Percentiles rank a stretch among this genome's conserved stretches.
Conservation (phyloP, 2,113 vertebrate species). For the Todiramphus saurophagus region DNA sequence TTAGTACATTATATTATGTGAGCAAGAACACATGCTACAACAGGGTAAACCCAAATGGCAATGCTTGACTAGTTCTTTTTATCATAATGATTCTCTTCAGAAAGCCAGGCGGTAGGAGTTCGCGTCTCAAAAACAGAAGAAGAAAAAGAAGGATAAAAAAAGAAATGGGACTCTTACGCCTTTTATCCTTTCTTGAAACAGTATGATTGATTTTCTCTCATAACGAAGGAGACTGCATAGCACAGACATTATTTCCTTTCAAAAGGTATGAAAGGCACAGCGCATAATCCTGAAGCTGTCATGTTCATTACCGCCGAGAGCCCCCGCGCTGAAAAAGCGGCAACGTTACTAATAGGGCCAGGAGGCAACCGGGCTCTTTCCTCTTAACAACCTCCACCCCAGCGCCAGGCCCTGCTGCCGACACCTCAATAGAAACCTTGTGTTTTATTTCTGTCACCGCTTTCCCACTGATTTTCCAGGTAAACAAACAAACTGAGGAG, state of each 20-base stretch:
- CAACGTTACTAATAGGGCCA: slow-evolving; percentile 41
- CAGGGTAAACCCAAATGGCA: slow-evolving; percentile 64
- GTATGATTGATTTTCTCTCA: slow-evolving; percentile 70
- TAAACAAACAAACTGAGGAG: slow-evolving; percentile 41
- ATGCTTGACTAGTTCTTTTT: slow-evolving; percentile 67
- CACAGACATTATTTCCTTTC: slow-evolving; percentile 69
- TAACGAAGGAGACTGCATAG: slow-evolving; percentile 64
- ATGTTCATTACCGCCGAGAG: slow-evolving; percentile 35
- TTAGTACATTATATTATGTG: slow-evolving; percentile 70
- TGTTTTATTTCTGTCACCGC: not conserved
- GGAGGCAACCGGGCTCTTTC: slow-evolving; percentile 38
- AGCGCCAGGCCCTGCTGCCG: not conserved
- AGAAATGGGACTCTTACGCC: slow-evolving; percentile 23
- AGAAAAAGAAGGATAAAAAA: slow-evolving; percentile 46
- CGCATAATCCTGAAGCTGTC: slow-evolving; percentile 54
- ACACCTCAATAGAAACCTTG: not conserved
- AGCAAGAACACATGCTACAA: slow-evolving; percentile 65
- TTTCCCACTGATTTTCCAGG: slow-evolving; percentile 40
- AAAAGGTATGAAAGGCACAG: slow-evolving; percentile 62
- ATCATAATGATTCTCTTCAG: slow-evolving; percentile 75
- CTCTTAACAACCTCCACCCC: not conserved
- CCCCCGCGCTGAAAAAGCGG: not conserved
- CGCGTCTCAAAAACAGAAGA: slow-evolving; percentile 47
- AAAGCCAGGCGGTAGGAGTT: slow-evolving; percentile 55
- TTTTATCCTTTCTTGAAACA: slow-evolving; percentile 78